Evolutionary conservation across 2,113 vertebrate species (phyloP).

Genomic region (Ophthalmolycus amberensis): DNA sequence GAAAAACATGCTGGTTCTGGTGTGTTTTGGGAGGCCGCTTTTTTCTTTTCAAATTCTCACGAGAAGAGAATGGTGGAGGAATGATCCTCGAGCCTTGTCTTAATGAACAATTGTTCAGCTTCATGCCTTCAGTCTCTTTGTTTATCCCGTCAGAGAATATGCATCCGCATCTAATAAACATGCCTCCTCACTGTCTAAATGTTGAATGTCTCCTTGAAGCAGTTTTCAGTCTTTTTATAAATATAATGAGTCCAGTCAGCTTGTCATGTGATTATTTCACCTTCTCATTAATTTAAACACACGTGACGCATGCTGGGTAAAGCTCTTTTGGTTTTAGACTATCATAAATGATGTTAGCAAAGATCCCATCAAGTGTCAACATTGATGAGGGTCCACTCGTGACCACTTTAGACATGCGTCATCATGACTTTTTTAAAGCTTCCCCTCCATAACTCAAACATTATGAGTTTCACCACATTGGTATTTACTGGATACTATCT

Average conservation of each 20-base stretch:
- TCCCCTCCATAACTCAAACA: not conserved
- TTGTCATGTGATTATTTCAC: not conserved
- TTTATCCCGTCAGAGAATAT: not conserved
- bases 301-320: not conserved
- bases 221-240: not conserved
- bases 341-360: not conserved
- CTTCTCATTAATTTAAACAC: not conserved
- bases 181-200: not conserved
- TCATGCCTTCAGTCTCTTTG: not conserved
- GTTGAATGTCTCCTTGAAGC: not conserved
- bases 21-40: not conserved
- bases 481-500: conserved; percentile 34
- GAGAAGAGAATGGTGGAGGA: too few relatives aligned
- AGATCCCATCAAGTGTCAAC: not conserved
- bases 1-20: not conserved
- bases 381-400: not conserved
- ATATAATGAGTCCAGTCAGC: not conserved
- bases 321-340: not conserved
- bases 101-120: not conserved
- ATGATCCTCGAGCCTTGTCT: not conserved
- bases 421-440: not conserved
- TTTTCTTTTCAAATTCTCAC: not conserved
- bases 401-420: conserved; percentile 5
- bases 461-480: conserved; percentile 31
- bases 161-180: not conserved